phyloP scores from a whole-genome alignment of 1,140 invertebrate genomes.

The Drosophila orena region DNA sequence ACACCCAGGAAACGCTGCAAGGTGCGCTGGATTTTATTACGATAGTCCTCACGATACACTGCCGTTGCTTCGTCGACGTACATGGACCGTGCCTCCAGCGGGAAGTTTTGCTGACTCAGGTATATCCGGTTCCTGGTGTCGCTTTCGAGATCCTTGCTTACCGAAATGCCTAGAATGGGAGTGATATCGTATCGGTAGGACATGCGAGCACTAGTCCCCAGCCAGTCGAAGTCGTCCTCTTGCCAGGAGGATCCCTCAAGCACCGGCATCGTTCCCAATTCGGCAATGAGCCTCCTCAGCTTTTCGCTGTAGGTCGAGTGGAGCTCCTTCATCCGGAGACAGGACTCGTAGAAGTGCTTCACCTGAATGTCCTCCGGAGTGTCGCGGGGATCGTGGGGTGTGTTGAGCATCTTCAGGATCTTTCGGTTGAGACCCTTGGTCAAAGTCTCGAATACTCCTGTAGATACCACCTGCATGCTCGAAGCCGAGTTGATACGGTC shows the following conservation, averaged over 20 bases:
- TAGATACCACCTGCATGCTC: slow-evolving; percentile 18
- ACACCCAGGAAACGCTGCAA: slow-evolving; percentile 44
- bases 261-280: slow-evolving; percentile 61
- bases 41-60: slow-evolving; percentile 37
- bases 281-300: slow-evolving; percentile 36
- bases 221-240: slow-evolving; percentile 54
- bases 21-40: slow-evolving; percentile 5
- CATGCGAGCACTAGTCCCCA: slow-evolving; percentile 32
- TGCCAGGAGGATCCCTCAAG: slow-evolving; percentile 52
- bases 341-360: slow-evolving; percentile 61
- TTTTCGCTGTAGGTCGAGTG: slow-evolving; percentile 20
- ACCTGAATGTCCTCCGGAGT: slow-evolving; percentile 56
- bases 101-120: slow-evolving; percentile 41
- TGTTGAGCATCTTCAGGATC: slow-evolving; percentile 32
- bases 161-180: slow-evolving; percentile 41
- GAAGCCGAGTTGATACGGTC: slow-evolving; percentile 65
- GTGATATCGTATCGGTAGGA: slow-evolving; percentile 41
- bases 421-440: slow-evolving; percentile 53
- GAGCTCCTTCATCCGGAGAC: slow-evolving; percentile 20
- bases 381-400: slow-evolving; percentile 4
- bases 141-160: slow-evolving; percentile 1
- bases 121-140: no score
- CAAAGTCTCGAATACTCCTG: slow-evolving; percentile 64
- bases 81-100: slow-evolving; percentile 49
- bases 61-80: slow-evolving; percentile 53